Base-by-base conservation (phyloP, 2,888 invertebrate species). In the Taphrorychus bicolor region DNA sequence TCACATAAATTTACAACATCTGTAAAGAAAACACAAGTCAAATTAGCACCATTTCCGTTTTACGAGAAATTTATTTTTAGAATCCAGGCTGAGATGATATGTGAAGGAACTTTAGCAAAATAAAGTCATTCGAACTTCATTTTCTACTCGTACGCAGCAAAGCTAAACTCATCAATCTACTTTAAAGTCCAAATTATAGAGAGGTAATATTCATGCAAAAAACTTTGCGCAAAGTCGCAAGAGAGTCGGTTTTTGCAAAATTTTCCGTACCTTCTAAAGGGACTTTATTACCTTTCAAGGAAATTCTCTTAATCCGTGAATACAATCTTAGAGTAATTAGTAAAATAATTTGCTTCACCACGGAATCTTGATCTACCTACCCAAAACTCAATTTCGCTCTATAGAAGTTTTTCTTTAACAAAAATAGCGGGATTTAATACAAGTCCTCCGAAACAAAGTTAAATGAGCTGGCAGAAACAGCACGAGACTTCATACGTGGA, bases 401-500 rank as follows among this genome's bases (percentile, higher is more conserved):
- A 45, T 32, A 21, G 24, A 24, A 51, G 2, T 49, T 59, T 59
- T 49, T 24, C 23, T 59, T 49, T 17, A 1, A 3, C 49, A 60
- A 60, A 60, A 51, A 52, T 52, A 16, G 41, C 23, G 14, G 22
- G 42, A 57, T 17, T 59, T 64, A 23, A 52, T 53, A 64, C 40
- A 52, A 52, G 51, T 59, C 52, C 53, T 42, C 57, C 9, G 24
- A 64, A n/a, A 58, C 58, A 58, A 64, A 64, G 58, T 64, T 64
- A 59, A 64, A 64, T 64, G 64, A 64, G 58, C 64, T 64, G 64
- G 64, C 64, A 64, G 58, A 64, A 64, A 52, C 64, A 64, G 58
- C 41, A 63, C 62, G 70, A 70, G 72, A 58, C 59, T 58, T 54
- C 61, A 69, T 71, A 64, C 66, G 69, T 67, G 69, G 60, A 52